These are phyloP conservation scores for Ennomos erosarius DNA, from an alignment of 2,888 invertebrate species.

Conservation along the genomic window DNA sequence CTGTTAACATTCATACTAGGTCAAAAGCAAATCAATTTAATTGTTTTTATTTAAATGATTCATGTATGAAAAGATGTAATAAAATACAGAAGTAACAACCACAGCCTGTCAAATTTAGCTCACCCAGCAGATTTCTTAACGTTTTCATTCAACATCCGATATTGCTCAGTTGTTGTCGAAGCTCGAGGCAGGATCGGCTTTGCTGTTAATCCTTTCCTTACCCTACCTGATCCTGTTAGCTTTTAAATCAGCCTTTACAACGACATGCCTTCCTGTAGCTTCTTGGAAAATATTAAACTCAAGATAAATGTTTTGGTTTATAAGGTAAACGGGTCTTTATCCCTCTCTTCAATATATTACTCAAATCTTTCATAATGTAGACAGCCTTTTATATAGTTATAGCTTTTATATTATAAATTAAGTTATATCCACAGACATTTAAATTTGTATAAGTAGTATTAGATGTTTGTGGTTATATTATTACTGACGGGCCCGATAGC, in stretches of 20 bases:
- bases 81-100: no score
- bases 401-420: no score
- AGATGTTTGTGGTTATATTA: no score
- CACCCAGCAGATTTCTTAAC: constrained; percentile 20
- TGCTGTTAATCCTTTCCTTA: constrained; percentile 40
- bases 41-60: no score
- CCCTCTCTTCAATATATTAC: not conserved
- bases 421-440: no score
- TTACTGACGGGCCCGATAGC: no score
- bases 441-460: no score
- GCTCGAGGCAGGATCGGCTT: constrained; percentile 38
- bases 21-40: no score
- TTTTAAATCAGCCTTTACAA: constrained; percentile 40
- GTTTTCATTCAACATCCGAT: constrained; percentile 28
- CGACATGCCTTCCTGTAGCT: constrained; percentile 9
- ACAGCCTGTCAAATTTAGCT: constrained; percentile 20
- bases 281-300: constrained; percentile 13
- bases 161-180: constrained; percentile 39
- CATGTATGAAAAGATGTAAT: no score
- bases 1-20: no score
- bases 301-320: constrained; percentile 2
- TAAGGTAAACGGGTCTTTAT: not conserved
- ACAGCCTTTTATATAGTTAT: no score
- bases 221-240: constrained; percentile 42
- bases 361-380: not conserved